Percentiles rank a stretch among this genome's conserved stretches.
phyloP scores from a whole-genome alignment of 2,797 vertebrate genomes.

The Galaxias olidus region DNA sequence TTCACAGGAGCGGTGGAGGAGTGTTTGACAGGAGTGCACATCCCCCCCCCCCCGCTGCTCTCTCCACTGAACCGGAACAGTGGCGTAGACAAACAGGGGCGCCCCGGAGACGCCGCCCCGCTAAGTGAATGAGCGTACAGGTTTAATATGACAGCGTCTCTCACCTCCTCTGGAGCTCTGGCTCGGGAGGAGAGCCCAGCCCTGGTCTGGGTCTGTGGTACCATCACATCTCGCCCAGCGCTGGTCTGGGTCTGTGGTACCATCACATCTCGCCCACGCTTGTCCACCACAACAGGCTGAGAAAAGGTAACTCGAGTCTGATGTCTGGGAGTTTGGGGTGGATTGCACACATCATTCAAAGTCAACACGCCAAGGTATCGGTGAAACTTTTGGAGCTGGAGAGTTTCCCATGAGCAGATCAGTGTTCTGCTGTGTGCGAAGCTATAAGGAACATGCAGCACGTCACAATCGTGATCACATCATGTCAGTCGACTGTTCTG shows the following conservation, averaged over 20 bases:
- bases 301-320: not conserved
- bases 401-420: too few species aligned
- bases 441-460: too few species aligned
- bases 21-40: conserved; percentile 74
- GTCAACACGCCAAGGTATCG: too few species aligned
- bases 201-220: conserved; percentile 30
- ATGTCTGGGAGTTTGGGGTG: too few species aligned
- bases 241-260: not conserved
- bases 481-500: too few species aligned
- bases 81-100: conserved; percentile 74
- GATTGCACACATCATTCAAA: too few species aligned
- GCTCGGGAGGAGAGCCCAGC: conserved; percentile 50
- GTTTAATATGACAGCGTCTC: conserved; percentile 74
- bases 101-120: conserved; percentile 64
- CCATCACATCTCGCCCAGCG: not conserved
- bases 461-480: too few species aligned
- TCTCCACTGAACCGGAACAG: conserved; percentile 76
- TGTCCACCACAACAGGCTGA: not conserved
- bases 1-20: conserved; percentile 69
- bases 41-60: conserved; percentile 69
- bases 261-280: not conserved
- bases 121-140: conserved; percentile 72
- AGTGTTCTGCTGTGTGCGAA: too few species aligned
- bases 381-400: too few species aligned
- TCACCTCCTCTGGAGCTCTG: conserved; percentile 47